These are phyloP conservation scores for Drosophila nikananu DNA, from an alignment of 1,140 invertebrate species.

Conservation along the genomic window DNA sequence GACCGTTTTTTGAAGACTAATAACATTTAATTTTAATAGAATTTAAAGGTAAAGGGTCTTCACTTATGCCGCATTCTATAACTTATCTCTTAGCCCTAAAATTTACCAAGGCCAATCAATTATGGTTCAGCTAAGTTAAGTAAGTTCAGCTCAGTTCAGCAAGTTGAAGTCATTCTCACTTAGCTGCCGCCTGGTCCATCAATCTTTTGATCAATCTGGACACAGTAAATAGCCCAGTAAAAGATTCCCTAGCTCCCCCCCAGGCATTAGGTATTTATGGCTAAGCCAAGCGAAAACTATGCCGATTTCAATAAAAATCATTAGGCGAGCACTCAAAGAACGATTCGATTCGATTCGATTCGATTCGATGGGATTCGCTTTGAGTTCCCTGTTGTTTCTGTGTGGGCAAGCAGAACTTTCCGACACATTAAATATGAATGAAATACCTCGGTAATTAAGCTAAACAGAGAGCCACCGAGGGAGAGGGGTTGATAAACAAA, in stretches of 20 bases:
- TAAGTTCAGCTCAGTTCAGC: slow-evolving; percentile 15
- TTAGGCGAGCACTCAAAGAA: slow-evolving; percentile 46
- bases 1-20: slow-evolving; percentile 33
- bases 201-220: slow-evolving; percentile 58
- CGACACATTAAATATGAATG: slow-evolving; percentile 66
- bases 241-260: slow-evolving; percentile 23
- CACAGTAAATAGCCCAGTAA: slow-evolving; percentile 14
- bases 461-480: slow-evolving; percentile 1
- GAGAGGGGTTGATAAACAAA: slow-evolving; percentile 40
- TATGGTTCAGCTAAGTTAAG: slow-evolving; percentile 1
- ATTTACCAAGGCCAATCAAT: slow-evolving; percentile 25
- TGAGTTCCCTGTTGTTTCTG: slow-evolving; percentile 1
- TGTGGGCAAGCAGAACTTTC: slow-evolving; percentile 50
- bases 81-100: not conserved
- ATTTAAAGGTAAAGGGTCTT: not conserved
- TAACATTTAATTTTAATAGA: not conserved
- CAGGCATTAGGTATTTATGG: slow-evolving; percentile 60
- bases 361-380: slow-evolving; percentile 2
- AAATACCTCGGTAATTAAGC: slow-evolving; percentile 53
- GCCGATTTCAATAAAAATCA: slow-evolving; percentile 63
- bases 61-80: not conserved
- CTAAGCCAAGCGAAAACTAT: slow-evolving; percentile 30
- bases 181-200: slow-evolving; percentile 20
- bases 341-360: slow-evolving; percentile 33
- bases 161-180: slow-evolving; percentile 31